phyloP scores from a whole-genome alignment of 2,113 vertebrate species.

The Trogon surrucura region DNA sequence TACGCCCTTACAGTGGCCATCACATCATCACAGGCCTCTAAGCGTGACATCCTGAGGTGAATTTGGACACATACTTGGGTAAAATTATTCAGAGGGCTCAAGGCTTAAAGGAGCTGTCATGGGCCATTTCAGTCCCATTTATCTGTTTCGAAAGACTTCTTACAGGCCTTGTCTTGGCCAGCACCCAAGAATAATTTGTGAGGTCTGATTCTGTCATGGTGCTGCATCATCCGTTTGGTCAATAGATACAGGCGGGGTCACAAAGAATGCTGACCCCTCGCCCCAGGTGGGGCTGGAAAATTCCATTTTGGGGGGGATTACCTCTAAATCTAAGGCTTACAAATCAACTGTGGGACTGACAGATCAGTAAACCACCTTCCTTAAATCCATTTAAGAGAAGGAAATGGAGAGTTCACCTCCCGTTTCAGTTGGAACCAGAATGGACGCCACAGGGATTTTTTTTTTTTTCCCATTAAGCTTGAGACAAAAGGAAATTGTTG shows the following conservation, averaged over 20 bases:
- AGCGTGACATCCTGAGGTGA: neutral
- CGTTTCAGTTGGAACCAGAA: neutral
- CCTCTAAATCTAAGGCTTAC: neutral
- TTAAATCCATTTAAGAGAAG: neutral
- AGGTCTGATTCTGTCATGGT: neutral
- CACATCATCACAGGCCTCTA: neutral
- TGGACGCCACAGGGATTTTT: neutral
- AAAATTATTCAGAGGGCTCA: neutral
- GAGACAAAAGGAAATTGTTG: neutral
- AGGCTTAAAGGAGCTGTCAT: neutral
- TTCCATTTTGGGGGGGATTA: neutral
- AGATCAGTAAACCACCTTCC: neutral
- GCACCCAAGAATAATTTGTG: neutral
- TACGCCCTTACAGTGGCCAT: neutral
- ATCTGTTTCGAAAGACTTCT: neutral
- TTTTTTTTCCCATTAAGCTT: neutral
- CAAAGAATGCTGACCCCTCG: neutral
- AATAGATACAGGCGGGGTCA: accelerated
- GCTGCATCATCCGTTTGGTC: neutral
- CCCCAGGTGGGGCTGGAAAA: neutral
- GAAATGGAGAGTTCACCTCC: neutral
- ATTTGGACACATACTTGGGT: neutral
- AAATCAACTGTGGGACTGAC: neutral
- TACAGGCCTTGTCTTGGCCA: neutral
- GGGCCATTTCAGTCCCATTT: neutral